phyloP scores from a whole-genome alignment of 1,140 invertebrate species.

The Nasonia vitripennis region DNA sequence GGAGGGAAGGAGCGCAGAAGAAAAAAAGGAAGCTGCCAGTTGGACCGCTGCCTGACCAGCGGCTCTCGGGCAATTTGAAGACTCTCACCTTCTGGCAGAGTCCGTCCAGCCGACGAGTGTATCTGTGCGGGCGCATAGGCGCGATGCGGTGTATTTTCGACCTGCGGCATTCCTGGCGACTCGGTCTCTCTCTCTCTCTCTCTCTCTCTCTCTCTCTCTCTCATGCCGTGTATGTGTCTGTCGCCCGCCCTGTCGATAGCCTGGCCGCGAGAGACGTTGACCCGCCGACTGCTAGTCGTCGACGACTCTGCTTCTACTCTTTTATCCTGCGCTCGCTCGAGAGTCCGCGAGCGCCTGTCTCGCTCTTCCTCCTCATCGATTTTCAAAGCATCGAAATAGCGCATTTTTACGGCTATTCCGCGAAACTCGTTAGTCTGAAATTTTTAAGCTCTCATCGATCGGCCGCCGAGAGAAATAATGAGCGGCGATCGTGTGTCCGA shows the following conservation, averaged over 20 bases:
- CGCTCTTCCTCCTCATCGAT: conserved; percentile 5
- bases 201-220: conserved; percentile 41
- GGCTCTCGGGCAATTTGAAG: conserved; percentile 66
- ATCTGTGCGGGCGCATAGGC: conserved; percentile 5
- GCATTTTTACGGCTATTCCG: neutral
- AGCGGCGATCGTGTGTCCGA: too few species aligned
- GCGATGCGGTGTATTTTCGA: conserved; percentile 64
- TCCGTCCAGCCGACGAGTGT: conserved; percentile 53
- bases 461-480: too few species aligned
- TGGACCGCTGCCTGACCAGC: conserved; percentile 67
- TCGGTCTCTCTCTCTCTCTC: conserved; percentile 35
- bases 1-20: neutral
- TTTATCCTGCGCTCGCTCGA: conserved; percentile 39
- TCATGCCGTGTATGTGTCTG: neutral
- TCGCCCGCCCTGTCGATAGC: conserved; percentile 35
- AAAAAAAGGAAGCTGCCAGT: conserved; percentile 47
- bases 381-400: neutral
- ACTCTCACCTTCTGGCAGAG: conserved; percentile 54
- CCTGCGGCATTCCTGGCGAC: conserved; percentile 53
- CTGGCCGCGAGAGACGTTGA: conserved; percentile 22
- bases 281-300: conserved; percentile 14
- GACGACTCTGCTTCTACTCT: conserved; percentile 45
- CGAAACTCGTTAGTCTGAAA: too few species aligned
- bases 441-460: too few species aligned
- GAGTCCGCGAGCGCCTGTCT: neutral